A percentile compares a stretch with the other conserved stretches of the same genome.
Evolutionary conservation across 2,113 vertebrate species (phyloP).

Genomic region (Rana temporaria): DNA sequence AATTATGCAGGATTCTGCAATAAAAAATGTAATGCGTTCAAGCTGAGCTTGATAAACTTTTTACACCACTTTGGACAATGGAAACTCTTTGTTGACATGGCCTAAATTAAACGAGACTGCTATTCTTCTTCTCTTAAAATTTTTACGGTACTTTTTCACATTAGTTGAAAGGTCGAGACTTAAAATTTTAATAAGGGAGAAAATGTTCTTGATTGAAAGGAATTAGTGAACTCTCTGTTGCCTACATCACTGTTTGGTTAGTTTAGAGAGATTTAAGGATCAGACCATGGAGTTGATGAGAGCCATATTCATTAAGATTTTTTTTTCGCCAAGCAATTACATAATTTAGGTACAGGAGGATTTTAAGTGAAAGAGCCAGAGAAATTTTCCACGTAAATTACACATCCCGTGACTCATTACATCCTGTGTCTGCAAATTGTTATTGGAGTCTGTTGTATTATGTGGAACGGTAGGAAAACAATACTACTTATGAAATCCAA

Average conservation of each 20-base stretch:
- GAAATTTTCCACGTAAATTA: conserved; percentile 41
- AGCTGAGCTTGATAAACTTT: conserved; percentile 63
- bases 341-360: conserved; percentile 41
- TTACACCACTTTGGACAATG: conserved; percentile 61
- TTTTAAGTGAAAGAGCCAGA: conserved; percentile 28
- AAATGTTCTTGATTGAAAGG: conserved; percentile 52
- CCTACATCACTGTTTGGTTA: conserved; percentile 7
- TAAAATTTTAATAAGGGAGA: conserved; percentile 67
- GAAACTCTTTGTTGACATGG: conserved; percentile 69
- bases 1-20: conserved; percentile 57
- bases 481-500: conserved; percentile 19
- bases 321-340: conserved; percentile 34
- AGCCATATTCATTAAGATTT: conserved; percentile 47
- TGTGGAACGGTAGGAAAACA: conserved; percentile 32
- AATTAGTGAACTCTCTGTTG: conserved; percentile 28
- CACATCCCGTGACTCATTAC: conserved; percentile 34
- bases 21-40: conserved; percentile 64
- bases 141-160: conserved; percentile 72
- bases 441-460: conserved; percentile 48
- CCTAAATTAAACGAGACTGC: conserved; percentile 74
- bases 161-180: conserved; percentile 67
- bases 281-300: conserved; percentile 25
- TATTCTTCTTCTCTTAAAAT: conserved; percentile 67
- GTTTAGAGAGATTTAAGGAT: conserved; percentile 24
- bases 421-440: conserved; percentile 54